Base-by-base conservation (phyloP, 2,113 vertebrate genomes). In the Phoenicopterus ruber region DNA sequence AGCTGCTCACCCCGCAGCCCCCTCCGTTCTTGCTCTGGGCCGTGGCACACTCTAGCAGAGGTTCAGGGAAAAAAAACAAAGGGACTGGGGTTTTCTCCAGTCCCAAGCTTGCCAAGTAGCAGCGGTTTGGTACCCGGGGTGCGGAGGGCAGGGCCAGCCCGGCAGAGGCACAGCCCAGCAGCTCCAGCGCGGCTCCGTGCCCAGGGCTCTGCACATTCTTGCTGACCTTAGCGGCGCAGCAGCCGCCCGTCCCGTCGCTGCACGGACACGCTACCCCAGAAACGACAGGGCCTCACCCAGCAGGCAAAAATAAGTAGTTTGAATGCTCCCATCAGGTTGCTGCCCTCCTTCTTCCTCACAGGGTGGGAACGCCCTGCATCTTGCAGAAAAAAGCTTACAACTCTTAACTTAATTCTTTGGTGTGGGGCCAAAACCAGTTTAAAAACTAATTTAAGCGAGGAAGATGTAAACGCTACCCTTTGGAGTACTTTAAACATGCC, bases 151-250 rank as follows among this genome's bases (percentile, higher is more conserved):
- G 50, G 25, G 82, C 9, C 42, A 70, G 59, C 42, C 14, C 2
- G n/a, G n/a, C n/a, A n/a, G n/a, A n/a, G n/a, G n/a, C n/a, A n/a
- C n/a, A n/a, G n/a, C n/a, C n/a, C n/a, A n/a, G n/a, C n/a, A n/a
- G n/a, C n/a, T n/a, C n/a, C n/a, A n/a, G n/a, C n/a, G n/a, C n/a
- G n/a, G 42, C 42, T 42, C 42, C 11, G 38, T 42, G 59, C 59
- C 52, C 38, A 18, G 0, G 0, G 25, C 17, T 13, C 49, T 4
- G 2, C 3, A 1, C 10, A 40, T 63, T 32, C 54, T 58, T 38
- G 32, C n/a, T 12, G 15, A 8, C 26, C 40, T 20, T 6, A 26
- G 31, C 49, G 7, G 74, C 10, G 21, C 49, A 55, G 29, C 24
- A 54, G 40, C 65, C 63, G 38, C 16, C 21, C 46, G 16, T 2